Percentiles rank a stretch among this genome's conserved stretches.
phyloP scores from a whole-genome alignment of 2,888 invertebrate genomes.

The Ischnus inquisitorius region DNA sequence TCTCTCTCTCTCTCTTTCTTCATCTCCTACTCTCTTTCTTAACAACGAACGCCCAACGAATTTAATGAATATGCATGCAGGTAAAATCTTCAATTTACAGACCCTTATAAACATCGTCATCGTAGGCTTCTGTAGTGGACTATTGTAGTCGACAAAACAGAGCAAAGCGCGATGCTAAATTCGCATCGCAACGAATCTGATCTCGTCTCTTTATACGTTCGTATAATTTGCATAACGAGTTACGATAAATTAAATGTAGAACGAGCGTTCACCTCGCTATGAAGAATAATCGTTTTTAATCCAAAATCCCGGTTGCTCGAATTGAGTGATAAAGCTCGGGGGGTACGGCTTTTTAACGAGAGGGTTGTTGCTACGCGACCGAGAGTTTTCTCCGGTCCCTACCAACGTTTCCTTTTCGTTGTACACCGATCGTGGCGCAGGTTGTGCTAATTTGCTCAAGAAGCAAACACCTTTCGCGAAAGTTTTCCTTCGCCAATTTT shows the following conservation, averaged over 20 bases:
- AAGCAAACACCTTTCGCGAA: not conserved
- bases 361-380: slow-evolving; percentile 9
- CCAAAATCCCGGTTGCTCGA: slow-evolving; percentile 2
- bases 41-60: slow-evolving; percentile 33
- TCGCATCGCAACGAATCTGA: not conserved
- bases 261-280: not conserved
- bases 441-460: slow-evolving; percentile 44
- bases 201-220: slow-evolving; percentile 20
- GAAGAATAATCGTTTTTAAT: slow-evolving; percentile 43
- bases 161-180: not conserved
- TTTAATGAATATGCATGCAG: slow-evolving; percentile 58
- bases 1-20: slow-evolving; percentile 22
- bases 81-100: slow-evolving; percentile 45
- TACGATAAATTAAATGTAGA: slow-evolving; percentile 12
- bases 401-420: too few species aligned
- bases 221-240: slow-evolving; percentile 35
- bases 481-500: slow-evolving; percentile 46
- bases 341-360: slow-evolving; percentile 47
- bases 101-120: slow-evolving; percentile 25
- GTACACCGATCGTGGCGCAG: slow-evolving; percentile 11
- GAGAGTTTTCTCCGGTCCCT: slow-evolving; percentile 2
- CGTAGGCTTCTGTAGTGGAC: not conserved
- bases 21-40: not conserved
- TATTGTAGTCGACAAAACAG: slow-evolving; percentile 20
- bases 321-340: slow-evolving; percentile 55